phyloP scores from a whole-genome alignment of 30 jellyfish, hydroid and myxozoan species.

The Chrysaora quinquecirrha region DNA sequence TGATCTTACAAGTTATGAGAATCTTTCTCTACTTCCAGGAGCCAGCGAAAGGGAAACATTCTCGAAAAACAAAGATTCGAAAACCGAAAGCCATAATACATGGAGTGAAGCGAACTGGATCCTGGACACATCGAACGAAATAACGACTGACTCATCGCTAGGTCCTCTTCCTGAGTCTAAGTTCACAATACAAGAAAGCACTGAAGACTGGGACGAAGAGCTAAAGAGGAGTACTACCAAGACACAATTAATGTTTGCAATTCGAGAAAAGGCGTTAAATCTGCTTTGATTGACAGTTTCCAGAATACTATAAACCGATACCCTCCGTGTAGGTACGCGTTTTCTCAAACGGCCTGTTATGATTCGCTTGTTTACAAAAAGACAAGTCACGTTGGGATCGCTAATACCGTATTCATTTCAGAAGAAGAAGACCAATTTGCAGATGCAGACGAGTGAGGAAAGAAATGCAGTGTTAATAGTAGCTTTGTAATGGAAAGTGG shows the following conservation, averaged over 20 bases:
- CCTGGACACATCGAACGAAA: neutral
- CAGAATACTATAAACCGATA: slow-evolving; percentile 74
- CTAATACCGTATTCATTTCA: no score
- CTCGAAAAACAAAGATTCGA: neutral
- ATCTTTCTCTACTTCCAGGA: neutral
- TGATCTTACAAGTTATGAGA: no score
- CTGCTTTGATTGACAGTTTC: slow-evolving; percentile 59
- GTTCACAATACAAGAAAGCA: neutral
- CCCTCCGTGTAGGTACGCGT: slow-evolving; percentile 87
- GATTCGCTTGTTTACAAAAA: slow-evolving; percentile 76
- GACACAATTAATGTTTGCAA: slow-evolving; percentile 36
- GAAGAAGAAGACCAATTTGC: slow-evolving; percentile 85
- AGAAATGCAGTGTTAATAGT: no score
- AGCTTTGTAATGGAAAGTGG: no score
- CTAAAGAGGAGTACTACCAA: slow-evolving; percentile 49
- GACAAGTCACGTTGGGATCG: neutral
- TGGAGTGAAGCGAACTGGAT: neutral
- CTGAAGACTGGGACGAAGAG: slow-evolving; percentile 92
- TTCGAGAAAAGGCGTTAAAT: slow-evolving; percentile 36
- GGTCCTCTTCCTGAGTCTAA: neutral
- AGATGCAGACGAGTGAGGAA: slow-evolving; percentile 59
- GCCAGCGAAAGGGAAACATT: neutral
- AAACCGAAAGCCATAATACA: neutral
- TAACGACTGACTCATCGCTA: neutral
- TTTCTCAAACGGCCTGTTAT: slow-evolving; percentile 67